phyloP scores from a whole-genome alignment of 2,888 invertebrate genomes.

The Rhopalosiphum nymphaeae region DNA sequence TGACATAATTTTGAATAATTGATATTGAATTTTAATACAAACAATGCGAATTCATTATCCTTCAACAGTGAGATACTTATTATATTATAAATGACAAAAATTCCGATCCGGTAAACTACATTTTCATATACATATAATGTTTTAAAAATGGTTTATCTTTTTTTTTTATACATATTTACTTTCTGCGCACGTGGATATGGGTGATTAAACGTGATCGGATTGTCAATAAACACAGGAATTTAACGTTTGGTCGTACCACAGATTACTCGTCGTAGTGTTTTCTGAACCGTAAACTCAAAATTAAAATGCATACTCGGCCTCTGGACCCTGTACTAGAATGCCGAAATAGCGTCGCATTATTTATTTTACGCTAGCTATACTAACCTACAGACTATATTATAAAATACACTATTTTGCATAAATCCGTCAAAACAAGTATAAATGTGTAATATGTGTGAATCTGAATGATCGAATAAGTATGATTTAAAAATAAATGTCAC shows the following conservation, averaged over 20 bases:
- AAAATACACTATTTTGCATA: neutral
- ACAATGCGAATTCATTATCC: neutral
- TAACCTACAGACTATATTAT: neutral
- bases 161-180: neutral
- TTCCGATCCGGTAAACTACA: neutral
- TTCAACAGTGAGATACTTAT: neutral
- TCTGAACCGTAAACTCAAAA: conserved; percentile 14
- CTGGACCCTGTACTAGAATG: neutral
- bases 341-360: neutral
- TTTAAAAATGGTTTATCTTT: neutral
- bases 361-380: neutral
- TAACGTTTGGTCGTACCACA: conserved; percentile 22
- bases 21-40: neutral
- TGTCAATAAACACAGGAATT: conserved; percentile 32
- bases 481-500: neutral
- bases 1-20: neutral
- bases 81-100: neutral
- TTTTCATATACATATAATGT: neutral
- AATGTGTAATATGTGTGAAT: neutral
- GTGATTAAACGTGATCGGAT: conserved; percentile 44
- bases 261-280: neutral
- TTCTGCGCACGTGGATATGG: conserved; percentile 5
- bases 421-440: neutral
- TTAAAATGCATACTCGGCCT: conserved; percentile 1
- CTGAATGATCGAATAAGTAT: neutral